Evolutionary conservation across 2,888 invertebrate species (phyloP), one percentile per base, ranked within the genome.

Genomic region (Yponomeuta cagnagella): DNA sequence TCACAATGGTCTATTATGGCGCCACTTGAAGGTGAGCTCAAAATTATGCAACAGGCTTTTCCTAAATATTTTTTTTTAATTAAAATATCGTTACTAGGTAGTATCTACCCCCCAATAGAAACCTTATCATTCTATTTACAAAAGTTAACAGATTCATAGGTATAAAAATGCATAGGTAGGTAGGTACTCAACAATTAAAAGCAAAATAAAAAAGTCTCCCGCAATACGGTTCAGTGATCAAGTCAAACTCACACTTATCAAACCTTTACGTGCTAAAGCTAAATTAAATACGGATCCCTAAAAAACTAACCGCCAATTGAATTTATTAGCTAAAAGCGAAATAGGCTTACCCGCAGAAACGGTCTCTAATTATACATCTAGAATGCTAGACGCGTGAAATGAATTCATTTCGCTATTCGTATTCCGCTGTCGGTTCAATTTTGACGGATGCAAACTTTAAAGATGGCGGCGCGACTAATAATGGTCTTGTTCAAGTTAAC

Each of bases 311-410:
- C 75, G 70, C 77, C 77, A 80, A 80, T 83, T 81, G 77, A 75
- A 74, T 75, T 75, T 72, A 79, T 82, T 78, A 75, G 77, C 80
- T 80, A 72, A 79, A 82, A 79, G 77, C 74, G 74, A 76, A 76
- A 71, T 73, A 73, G 70, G 72, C 73, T 73, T 71, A 72, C 72
- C 68, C 48, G 63, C 58, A 68, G 69, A 69, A 71, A 72, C 71
- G 74, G 73, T 72, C 73, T 76, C 76, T 87, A 86, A 88, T 88
- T 86, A 81, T 78, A 81, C 77, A 78, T 77, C 78, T 74, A 76
- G 80, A 84, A 77, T 76, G 77, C 76, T 72, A 78, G 77, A 78
- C 78, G 82, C 89, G 81, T 87, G 82, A 85, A 89, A 87, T 85
- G 73, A 82, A 86, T 85, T 80, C 86, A 74, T 71, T 74, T 75